Evolutionary conservation across 1,140 invertebrate species (phyloP), one percentile per base, ranked within the genome.

Genomic region (Ceratosolen solmsi): DNA sequence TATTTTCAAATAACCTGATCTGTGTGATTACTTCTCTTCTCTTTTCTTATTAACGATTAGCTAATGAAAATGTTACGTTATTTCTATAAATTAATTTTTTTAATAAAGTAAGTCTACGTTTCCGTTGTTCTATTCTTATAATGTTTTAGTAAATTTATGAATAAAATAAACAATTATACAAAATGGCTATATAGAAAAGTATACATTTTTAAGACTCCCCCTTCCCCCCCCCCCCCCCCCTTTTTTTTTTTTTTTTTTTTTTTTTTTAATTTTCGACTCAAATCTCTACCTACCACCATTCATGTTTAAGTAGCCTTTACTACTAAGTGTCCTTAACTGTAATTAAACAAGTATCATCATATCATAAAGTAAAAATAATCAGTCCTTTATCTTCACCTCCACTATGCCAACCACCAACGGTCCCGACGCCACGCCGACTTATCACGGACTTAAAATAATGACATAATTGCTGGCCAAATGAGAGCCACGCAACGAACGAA

Each of bases 341-440:
- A 51, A 68, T 49, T 56, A 54, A 46, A n/a, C 72, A 75, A 38
- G 51, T 75, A 70, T 51, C 70, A 33, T 74, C 38, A 51, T 9
- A 33, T 60, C 77, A 51, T 11, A 51, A 76, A 54, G 13, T 73
- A 81, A 79, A 80, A 75, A 73, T 46, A 79, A 60, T 49, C 76
- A 65, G 74, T 81, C 60, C 79, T 46, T 71, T 83, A 80, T 84
- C 68, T 68, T 81, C 71, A 79, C 83, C 85, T 90, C 87, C 89
- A 89, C 86, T 82, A 76, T 74, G 85, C 84, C 86, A 86, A 86
- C 86, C 83, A 87, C 89, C 90, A 90, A 90, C 89, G 89, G 86
- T 90, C 90, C 89, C 89, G 89, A 91, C 89, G 89, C 88, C 87
- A 91, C 89, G 87, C 88, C 87, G 88, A 89, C 90, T 84, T 82